phyloP scores from a whole-genome alignment of 2,797 vertebrate species.

The Masticophis lateralis region DNA sequence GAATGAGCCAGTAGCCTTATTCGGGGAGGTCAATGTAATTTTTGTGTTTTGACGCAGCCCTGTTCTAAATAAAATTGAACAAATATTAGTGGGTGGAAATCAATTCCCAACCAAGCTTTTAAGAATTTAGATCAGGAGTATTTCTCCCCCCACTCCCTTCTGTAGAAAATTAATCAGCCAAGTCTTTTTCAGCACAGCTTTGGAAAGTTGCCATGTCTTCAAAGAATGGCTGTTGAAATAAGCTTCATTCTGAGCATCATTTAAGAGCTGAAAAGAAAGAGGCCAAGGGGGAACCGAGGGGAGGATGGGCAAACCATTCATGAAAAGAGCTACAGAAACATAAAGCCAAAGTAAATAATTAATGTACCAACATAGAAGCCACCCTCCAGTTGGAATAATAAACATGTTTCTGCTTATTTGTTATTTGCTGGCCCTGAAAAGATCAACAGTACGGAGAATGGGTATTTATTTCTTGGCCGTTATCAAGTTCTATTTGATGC shows the following conservation, averaged over 20 bases:
- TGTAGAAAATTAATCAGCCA: constrained; percentile 68
- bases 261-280: constrained; percentile 69
- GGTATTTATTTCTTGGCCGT: constrained; percentile 47
- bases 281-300: not conserved
- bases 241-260: constrained; percentile 69
- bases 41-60: not conserved
- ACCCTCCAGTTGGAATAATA: constrained; percentile 42
- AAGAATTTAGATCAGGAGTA: constrained; percentile 66
- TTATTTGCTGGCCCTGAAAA: constrained; percentile 37
- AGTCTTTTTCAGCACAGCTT: constrained; percentile 65
- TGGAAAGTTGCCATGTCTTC: constrained; percentile 72
- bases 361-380: not conserved
- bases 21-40: not conserved
- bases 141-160: constrained; percentile 30
- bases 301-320: not conserved
- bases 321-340: not conserved
- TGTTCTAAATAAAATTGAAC: not conserved
- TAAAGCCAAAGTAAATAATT: not conserved
- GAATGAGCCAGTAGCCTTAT: not conserved
- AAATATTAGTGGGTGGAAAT: not conserved
- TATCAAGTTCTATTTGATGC: constrained; percentile 43
- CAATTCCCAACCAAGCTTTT: constrained; percentile 54
- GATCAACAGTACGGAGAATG: constrained; percentile 5
- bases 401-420: constrained; percentile 29
- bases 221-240: constrained; percentile 72